These are phyloP conservation scores for Tenebrosternarchus preto DNA, from an alignment of 2,113 vertebrate species.

Conservation along the genomic window DNA sequence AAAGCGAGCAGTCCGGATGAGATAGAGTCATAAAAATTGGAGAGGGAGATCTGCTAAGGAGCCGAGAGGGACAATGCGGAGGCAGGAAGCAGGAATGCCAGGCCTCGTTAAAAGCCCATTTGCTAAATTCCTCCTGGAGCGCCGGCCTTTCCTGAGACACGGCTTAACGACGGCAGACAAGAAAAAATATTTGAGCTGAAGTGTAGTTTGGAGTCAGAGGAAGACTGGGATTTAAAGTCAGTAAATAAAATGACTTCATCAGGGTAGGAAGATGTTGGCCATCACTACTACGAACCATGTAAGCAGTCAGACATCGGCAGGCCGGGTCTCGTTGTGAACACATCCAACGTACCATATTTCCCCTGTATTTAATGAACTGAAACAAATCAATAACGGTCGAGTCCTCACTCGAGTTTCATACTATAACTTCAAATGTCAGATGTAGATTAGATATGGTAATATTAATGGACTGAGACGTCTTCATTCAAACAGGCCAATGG, in stretches of 20 bases:
- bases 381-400: not conserved
- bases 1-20: constrained; percentile 86
- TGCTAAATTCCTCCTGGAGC: constrained; percentile 83
- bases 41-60: constrained; percentile 72
- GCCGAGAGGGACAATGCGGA: constrained; percentile 67
- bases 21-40: constrained; percentile 78
- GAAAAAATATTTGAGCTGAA: constrained; percentile 39
- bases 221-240: constrained; percentile 4
- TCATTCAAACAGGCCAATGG: not conserved
- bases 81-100: constrained; percentile 66
- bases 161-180: constrained; percentile 25
- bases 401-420: not conserved
- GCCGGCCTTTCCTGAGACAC: constrained; percentile 41
- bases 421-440: constrained; percentile 15
- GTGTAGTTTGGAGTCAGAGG: constrained; percentile 16
- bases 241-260: constrained; percentile 26
- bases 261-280: not conserved
- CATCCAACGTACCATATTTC: not conserved
- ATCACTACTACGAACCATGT: not conserved
- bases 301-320: not conserved
- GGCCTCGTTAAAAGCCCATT: constrained; percentile 65
- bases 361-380: not conserved
- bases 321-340: not conserved
- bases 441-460: not conserved
- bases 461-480: not conserved